Evolutionary conservation across 2,888 invertebrate species (phyloP), one percentile per base, ranked within the genome.

Genomic region (Hirudinaria manillensis): DNA sequence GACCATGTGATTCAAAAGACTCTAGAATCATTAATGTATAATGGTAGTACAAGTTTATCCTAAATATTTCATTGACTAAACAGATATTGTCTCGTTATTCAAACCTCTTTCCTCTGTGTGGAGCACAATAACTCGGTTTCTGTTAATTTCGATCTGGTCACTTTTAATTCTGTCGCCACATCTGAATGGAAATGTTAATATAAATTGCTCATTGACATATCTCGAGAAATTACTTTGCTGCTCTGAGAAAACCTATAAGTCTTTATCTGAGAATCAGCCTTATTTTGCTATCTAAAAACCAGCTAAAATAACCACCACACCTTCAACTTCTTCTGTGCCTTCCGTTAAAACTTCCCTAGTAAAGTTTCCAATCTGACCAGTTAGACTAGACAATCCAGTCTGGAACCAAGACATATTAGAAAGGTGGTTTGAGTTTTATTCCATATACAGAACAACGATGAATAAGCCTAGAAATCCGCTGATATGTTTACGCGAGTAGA

Each of bases 271-370:
- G 16, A 45, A 7, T 45, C 10, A 16, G 13, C 16, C 45, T 45
- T 45, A 45, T 45, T 16, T 45, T 45, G 16, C 10, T n/a, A n/a
- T n/a, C n/a, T n/a, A n/a, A n/a, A n/a, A 16, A 6, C 45, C 3
- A 4, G 45, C 10, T 45, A 45, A 7, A 45, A 16, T 45, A 45
- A 45, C 45, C 45, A 3, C 10, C 55, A 36, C 84, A 89, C 89
- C 89, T 83, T 87, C 87, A 83, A 88, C 88, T 82, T 89, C 90
- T 77, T 87, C 88, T 81, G 88, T 88, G 78, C 88, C 89, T 81
- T 93, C 93, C 79, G 91, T 90, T 83, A 94, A 88, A 81, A 94
- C 93, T 86, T 93, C 93, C 84, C 91, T 92, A 77, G 94, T 93
- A 82, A 94, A 91, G 87, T 89, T 93, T 38, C 84, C 84, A 82